A percentile compares a stretch with the other conserved stretches of the same genome.
These are phyloP conservation scores for Alloplasta piceator DNA, from an alignment of 2,888 invertebrate species.

Conservation along the genomic window DNA sequence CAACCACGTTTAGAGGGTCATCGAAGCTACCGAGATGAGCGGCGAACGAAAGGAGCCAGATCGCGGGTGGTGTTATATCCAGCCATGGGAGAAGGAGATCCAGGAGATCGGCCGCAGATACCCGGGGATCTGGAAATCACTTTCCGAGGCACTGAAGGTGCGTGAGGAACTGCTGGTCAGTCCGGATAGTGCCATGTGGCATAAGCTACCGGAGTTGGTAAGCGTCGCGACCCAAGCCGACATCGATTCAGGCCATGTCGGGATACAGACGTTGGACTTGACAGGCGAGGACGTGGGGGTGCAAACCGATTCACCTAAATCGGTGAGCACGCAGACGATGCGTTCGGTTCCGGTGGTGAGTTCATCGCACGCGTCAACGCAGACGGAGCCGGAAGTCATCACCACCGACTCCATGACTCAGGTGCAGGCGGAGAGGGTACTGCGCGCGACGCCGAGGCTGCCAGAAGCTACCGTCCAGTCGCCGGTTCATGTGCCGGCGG, in stretches of 20 bases:
- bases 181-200: neutral
- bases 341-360: too few species aligned
- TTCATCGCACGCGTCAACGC: too few species aligned
- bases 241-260: neutral
- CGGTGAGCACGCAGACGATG: too few species aligned
- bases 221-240: neutral
- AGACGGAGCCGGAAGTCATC: too few species aligned
- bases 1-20: neutral
- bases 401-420: too few species aligned
- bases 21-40: conserved; percentile 52
- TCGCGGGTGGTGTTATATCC: conserved; percentile 62
- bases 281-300: too few species aligned
- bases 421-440: too few species aligned
- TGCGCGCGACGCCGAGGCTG: too few species aligned
- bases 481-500: too few species aligned
- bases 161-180: neutral
- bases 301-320: too few species aligned
- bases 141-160: conserved; percentile 45
- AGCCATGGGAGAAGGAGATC: conserved; percentile 43
- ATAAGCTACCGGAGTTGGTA: neutral
- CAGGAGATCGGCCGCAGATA: neutral
- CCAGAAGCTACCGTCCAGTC: too few species aligned
- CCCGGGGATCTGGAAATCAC: neutral
- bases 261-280: neutral
- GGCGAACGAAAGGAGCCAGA: conserved; percentile 68